A percentile compares a stretch with the other conserved stretches of the same genome.
These are phyloP conservation scores for Strigamia crassipes DNA, from an alignment of 2,888 invertebrate genomes.

Conservation along the genomic window DNA sequence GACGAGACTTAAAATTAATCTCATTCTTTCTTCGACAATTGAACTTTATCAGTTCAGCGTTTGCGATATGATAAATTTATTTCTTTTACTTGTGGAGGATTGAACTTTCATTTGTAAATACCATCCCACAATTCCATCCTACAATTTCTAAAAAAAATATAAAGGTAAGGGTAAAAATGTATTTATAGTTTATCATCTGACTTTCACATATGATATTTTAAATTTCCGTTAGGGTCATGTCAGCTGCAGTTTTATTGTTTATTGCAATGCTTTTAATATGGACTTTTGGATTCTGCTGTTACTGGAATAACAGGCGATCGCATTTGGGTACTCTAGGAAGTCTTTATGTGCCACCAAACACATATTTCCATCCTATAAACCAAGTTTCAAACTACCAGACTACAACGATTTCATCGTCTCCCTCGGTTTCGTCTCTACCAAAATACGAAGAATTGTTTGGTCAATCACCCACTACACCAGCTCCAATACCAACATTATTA, in stretches of 20 bases:
- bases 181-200: too few relatives aligned
- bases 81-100: too few relatives aligned
- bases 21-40: too few relatives aligned
- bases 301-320: background rate
- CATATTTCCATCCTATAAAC: background rate
- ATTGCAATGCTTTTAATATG: background rate
- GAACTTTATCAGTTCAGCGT: too few relatives aligned
- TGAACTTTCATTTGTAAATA: too few relatives aligned
- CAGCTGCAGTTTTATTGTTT: background rate
- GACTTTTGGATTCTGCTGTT: background rate
- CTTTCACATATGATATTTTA: too few relatives aligned
- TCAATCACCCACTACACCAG: background rate
- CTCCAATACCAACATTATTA: background rate
- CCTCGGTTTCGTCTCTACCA: background rate
- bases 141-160: too few relatives aligned
- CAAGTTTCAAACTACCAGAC: background rate
- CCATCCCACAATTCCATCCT: too few relatives aligned
- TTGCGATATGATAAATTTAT: too few relatives aligned
- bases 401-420: background rate
- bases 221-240: background rate
- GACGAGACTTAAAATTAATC: too few relatives aligned
- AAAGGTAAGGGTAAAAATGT: too few relatives aligned
- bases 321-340: background rate
- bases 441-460: background rate
- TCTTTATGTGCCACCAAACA: background rate